Evolutionary conservation across 2,888 invertebrate species (phyloP), one percentile per base, ranked within the genome.

Genomic region (Thereva nobilitata): DNA sequence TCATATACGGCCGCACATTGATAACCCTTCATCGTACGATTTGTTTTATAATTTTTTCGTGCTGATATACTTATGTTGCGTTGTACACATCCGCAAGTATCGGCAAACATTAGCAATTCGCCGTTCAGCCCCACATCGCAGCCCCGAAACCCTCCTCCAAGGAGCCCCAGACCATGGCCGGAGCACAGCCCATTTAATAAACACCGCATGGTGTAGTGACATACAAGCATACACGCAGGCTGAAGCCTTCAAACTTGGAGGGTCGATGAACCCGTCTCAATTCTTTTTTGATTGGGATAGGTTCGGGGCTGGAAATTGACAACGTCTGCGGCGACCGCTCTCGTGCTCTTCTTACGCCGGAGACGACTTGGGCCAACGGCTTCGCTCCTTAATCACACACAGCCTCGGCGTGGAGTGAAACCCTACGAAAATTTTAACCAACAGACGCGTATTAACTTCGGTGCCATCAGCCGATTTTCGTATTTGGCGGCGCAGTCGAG

Each of bases 281-380:
- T 73, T 72, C 70, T 71, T 72, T 72, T 71, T 72, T 67, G 72
- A 72, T 73, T 73, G 72, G 72, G 72, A 73, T 72, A 73, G 73
- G 73, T 72, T 73, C 71, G 70, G 70, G 65, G 69, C 68, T 47
- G 59, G 56, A 66, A 63, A 54, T 59, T 66, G 67, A 64, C 68
- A 64, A 69, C 59, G 54, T 47, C 55, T 45, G 47, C 54, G 50
- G 53, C n/a, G 50, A 49, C 6, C 8, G 50, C 45, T 34, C 47
- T 55, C 55, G 55, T 40, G 64, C 47, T 54, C 64, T 9, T 50
- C 37, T 34, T 47, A 54, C 12, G 45, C 42, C 35, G n/a, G n/a
- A 9, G 7, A 42, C 7, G 42, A 7, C 7, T 42, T 8, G 9
- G 7, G 9, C 9, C 42, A 8, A 38, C 4, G 3, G 34, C 2